Evolutionary conservation across 1,140 invertebrate species (phyloP).

Genomic region (Maconellicoccus hirsutus): DNA sequence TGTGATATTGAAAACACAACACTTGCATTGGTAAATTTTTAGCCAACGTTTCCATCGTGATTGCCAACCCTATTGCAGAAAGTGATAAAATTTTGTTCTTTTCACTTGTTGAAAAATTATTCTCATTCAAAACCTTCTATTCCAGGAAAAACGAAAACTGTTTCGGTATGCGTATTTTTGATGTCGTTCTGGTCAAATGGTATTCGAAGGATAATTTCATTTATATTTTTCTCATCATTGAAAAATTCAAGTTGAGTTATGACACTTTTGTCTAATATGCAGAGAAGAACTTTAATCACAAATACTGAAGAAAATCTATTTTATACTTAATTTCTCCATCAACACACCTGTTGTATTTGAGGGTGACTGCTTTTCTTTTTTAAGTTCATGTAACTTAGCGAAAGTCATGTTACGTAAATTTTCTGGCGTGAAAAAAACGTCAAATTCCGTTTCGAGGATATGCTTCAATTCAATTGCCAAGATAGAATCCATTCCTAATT

Average conservation of each 20-base stretch:
- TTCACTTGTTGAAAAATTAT: too few relatives aligned
- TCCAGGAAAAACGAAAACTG: neutral
- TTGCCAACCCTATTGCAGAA: slow-evolving; percentile 40
- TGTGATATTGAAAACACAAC: too few relatives aligned
- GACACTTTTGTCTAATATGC: too few relatives aligned
- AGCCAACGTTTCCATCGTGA: slow-evolving; percentile 44
- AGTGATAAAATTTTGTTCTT: too few relatives aligned
- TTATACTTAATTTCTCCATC: too few relatives aligned
- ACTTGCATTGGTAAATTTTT: slow-evolving; percentile 43
- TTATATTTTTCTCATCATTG: neutral
- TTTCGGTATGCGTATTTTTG: neutral
- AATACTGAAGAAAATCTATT: too few relatives aligned
- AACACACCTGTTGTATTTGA: too few relatives aligned
- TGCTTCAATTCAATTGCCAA: neutral
- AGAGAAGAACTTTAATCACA: neutral
- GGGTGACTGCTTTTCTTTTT: neutral
- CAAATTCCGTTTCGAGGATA: neutral
- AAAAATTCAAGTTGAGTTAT: neutral
- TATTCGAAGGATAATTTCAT: neutral
- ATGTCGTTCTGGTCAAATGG: neutral
- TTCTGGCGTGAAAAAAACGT: neutral
- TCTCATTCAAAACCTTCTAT: too few relatives aligned
- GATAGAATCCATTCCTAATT: neutral
- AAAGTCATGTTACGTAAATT: neutral
- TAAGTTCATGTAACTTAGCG: neutral